Evolutionary conservation across 2,888 invertebrate genomes (phyloP), one percentile per base, ranked within the genome.

Genomic region (Limenitis camilla): DNA sequence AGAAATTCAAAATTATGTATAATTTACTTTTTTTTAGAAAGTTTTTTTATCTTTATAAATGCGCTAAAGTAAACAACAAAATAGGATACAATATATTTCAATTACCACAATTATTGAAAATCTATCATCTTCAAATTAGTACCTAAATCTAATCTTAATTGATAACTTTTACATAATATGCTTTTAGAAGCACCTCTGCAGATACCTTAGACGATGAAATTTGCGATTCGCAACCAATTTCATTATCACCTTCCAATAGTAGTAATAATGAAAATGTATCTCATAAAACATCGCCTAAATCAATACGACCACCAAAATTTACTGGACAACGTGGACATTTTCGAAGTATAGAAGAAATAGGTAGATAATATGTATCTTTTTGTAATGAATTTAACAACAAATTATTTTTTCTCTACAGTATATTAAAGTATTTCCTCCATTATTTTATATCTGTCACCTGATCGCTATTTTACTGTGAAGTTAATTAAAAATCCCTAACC

Each of bases 261-360:
- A 54, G 58, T 35, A 54, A 56, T 6, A 11, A 28, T 29, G 50
- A 53, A 39, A 31, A 53, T 27, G 8, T 42, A 27, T 38, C 28
- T 11, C 31, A 32, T 32, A 19, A 19, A 10, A 29, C 35, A 7
- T 29, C 38, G n/a, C 33, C 46, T 42, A 46, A 47, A 42, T 39
- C 10, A 32, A 49, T 9, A 45, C 71, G 74, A 35, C 84, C 83
- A 8, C 46, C 58, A 6, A 83, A 76, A 68, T 64, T 72, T 47
- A 80, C 79, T 5, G 84, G 84, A 0, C 78, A 81, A 62, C 60
- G 65, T 44, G 82, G 78, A 28, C 71, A 78, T 36, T 80, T 82
- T 58, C 71, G 87, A 36, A 76, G 82, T 59, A 61, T 73, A 11
- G 76, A 83, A 57, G 87, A 87, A 76, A 78, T 87, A 52, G 83